Percentiles rank a stretch among this genome's conserved stretches.
phyloP scores from a whole-genome alignment of 1,140 invertebrate genomes.

The Pseudomyrmex dendroicus region DNA sequence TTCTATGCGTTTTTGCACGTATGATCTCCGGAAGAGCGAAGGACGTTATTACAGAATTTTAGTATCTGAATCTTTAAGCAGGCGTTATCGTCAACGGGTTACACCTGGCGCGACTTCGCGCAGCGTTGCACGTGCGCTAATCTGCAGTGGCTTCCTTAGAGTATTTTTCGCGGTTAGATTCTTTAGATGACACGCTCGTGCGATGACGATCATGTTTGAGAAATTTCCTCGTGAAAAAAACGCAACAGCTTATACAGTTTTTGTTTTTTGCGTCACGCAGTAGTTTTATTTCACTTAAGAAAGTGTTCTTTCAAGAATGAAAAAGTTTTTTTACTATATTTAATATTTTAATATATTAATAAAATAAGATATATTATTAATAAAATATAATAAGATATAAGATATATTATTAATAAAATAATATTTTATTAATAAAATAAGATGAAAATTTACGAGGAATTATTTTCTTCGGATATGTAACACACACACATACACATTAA shows the following conservation, averaged over 20 bases:
- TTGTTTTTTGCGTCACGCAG: too few relatives aligned
- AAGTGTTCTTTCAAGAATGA: not conserved
- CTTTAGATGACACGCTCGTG: slow-evolving; percentile 1
- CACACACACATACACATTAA: too few relatives aligned
- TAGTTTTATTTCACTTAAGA: too few relatives aligned
- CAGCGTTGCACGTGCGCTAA: slow-evolving; percentile 42
- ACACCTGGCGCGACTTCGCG: slow-evolving; percentile 32
- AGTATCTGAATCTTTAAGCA: slow-evolving; percentile 37
- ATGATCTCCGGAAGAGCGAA: not conserved
- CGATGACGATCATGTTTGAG: not conserved
- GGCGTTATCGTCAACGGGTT: slow-evolving; percentile 22
- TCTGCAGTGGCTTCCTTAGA: slow-evolving; percentile 20
- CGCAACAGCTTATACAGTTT: not conserved
- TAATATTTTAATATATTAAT: too few relatives aligned
- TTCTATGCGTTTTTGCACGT: not conserved
- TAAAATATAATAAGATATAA: too few relatives aligned
- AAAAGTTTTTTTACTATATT: not conserved
- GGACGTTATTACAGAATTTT: slow-evolving; percentile 32
- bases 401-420: too few relatives aligned
- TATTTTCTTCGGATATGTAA: too few relatives aligned
- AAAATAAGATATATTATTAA: too few relatives aligned
- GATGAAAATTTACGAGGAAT: too few relatives aligned
- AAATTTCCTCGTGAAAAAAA: not conserved
- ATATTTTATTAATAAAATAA: too few relatives aligned
- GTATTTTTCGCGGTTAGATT: slow-evolving; percentile 52